Base-by-base conservation (phyloP, 1,140 invertebrate genomes). In the Hylaeus anthracinus region DNA sequence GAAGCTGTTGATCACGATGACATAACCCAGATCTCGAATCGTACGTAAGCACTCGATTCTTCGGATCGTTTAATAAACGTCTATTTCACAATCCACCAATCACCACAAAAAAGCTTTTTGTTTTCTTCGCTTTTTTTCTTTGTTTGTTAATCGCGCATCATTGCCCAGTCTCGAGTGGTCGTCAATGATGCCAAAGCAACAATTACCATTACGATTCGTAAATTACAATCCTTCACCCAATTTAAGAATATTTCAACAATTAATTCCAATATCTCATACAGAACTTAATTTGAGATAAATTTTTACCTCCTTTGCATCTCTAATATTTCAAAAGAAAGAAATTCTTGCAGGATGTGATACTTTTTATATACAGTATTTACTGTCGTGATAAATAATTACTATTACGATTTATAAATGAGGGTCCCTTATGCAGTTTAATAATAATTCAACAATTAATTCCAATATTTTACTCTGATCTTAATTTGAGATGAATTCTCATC, bases 141-240 rank as follows among this genome's bases (percentile, higher is more conserved):
- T 64, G 55, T 78, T 86, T 69, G 64, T 82, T 86, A 86, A 86
- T 72, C 60, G 76, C 26, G 67, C 81, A 85, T 84, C 83, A 89
- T 86, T 63, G 26, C 70, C 88, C 88, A 89, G 83, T 89, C 87
- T 58, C 72, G 63, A 65, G 82, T 86, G 88, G 88, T 82, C 70
- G 61, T 88, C 56, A 72, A 86, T 87, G 72, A 86, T 77, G 79
- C n/a, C 39, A 15, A 61, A 80, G 79, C 79, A 61, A 75, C 55
- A 39, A 45, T 65, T 43, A 55, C 45, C 26, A 15, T 71, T 55
- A 37, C n/a, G 43, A 6, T 41, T 26, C 15, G 10, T 41, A 45
- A 45, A 45, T 45, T 45, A 45, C 43, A 5, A 60, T 53, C 48
- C 41, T 48, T 55, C 12, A 5, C 70, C 70, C 64, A 66, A 48